phyloP scores from a whole-genome alignment of 1,140 invertebrate species.

The Anastrepha ludens region DNA sequence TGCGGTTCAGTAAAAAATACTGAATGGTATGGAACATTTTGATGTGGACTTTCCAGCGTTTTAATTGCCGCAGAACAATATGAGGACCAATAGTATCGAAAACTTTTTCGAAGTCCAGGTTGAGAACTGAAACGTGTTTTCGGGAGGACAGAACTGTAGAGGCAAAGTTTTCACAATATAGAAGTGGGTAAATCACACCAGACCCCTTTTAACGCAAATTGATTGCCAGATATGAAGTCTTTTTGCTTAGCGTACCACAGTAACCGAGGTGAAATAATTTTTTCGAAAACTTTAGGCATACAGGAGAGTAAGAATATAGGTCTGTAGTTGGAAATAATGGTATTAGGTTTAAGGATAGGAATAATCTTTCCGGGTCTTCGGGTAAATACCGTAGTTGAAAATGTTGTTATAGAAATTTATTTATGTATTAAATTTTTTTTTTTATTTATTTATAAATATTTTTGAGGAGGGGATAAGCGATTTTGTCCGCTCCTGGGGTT shows the following conservation, averaged over 20 bases:
- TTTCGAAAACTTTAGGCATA: slow-evolving; percentile 10
- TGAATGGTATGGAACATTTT: neutral
- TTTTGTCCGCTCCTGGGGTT: slow-evolving; percentile 2
- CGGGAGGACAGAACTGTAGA: neutral
- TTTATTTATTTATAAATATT: neutral
- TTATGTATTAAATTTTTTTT: neutral
- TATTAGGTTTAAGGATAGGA: too few relatives aligned
- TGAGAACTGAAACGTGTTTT: slow-evolving; percentile 17
- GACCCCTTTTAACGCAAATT: too few relatives aligned
- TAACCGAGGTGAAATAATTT: slow-evolving; percentile 1
- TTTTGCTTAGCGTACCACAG: neutral
- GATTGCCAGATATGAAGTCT: neutral
- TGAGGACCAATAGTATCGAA: slow-evolving; percentile 4
- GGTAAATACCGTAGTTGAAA: neutral
- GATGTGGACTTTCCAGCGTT: neutral
- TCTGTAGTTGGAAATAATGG: too few relatives aligned
- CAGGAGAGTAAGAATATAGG: slow-evolving; percentile 22
- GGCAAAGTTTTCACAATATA: neutral
- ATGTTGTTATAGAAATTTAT: slow-evolving; percentile 32
- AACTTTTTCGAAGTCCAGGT: slow-evolving; percentile 12
- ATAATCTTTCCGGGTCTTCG: slow-evolving; percentile 6
- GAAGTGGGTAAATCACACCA: neutral
- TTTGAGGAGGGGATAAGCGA: slow-evolving; percentile 4
- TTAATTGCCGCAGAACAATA: slow-evolving; percentile 5
- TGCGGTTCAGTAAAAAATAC: too few relatives aligned